A percentile compares a stretch with the other conserved stretches of the same genome.
Evolutionary conservation across 2,113 vertebrate species (phyloP).

Genomic region (Platycercus adscitus): DNA sequence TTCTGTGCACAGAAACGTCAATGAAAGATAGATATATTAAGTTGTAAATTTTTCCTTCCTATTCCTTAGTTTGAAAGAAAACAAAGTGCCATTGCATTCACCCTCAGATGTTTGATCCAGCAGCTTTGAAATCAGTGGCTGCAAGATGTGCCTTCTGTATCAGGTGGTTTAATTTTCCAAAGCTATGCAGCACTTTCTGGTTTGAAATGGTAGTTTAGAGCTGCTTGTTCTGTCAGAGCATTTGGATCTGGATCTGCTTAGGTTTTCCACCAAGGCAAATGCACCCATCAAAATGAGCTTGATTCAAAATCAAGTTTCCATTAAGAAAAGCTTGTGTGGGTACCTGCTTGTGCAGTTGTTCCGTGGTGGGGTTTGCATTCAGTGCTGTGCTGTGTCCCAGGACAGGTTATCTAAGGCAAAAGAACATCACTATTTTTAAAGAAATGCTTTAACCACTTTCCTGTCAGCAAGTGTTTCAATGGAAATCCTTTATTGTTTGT

Average conservation of each 20-base stretch:
- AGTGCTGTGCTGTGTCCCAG: background rate
- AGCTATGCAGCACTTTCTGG: background rate
- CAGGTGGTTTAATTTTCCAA: background rate
- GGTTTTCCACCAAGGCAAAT: background rate
- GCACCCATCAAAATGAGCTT: background rate
- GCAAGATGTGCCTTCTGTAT: background rate
- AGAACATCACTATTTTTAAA: background rate
- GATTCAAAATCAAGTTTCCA: background rate
- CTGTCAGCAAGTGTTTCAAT: background rate
- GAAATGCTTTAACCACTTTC: background rate
- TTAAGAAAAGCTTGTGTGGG: background rate
- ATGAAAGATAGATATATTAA: background rate
- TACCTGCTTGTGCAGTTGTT: background rate
- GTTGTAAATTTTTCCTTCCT: background rate
- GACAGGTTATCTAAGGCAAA: background rate
- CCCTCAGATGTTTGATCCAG: background rate
- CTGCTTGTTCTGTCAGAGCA: background rate
- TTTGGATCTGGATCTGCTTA: background rate
- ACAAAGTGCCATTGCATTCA: background rate
- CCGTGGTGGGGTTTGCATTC: background rate
- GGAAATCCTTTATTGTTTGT: background rate
- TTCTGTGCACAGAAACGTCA: background rate
- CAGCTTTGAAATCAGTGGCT: background rate
- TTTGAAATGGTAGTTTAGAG: background rate
- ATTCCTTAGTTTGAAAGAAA: background rate